Base-by-base conservation (phyloP, 2,888 invertebrate genomes). In the Cheilosia variabilis region DNA sequence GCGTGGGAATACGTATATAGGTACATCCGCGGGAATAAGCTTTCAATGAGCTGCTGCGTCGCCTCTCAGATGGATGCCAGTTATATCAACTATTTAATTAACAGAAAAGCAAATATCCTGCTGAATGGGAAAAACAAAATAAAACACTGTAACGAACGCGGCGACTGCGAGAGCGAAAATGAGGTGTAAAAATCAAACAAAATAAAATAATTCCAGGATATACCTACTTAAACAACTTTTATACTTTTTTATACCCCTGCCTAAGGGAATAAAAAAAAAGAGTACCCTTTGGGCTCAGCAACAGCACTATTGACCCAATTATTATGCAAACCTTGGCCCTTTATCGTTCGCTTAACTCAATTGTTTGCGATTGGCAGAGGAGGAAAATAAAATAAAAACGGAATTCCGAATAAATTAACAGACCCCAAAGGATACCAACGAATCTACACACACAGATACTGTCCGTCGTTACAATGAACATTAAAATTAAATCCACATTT, bases 401-500 rank as follows among this genome's bases (percentile, higher is more conserved):
- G 53, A 53, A 45, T 41, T 34, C 41, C 57, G 75, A 75, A 75
- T 75, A 66, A 75, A 75, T 75, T 75, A 75, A 58, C 17, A n/a
- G 41, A 66, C 41, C 66, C 57, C 37, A 75, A 65, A 65, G 63
- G 53, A 47, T 52, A 10, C 53, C 37, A 13, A 9, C 17, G 17
- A 6, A 45, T 19, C 13, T 52, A 52, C 15, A 31, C 34, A 47
- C 37, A 17, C n/a, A 50, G 10, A 15, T 34, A 52, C 50, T 47
- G 41, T 31, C 50, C 55, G 31, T 24, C 47, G 57, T 65, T 41
- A 45, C 19, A 41, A 45, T 43, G 66, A 55, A 72, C 41, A 65
- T 72, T 72, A 72, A 78, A 83, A 78, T 78, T 68, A 78, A 83
- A 63, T 73, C 72, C 72, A 62, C 72, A 78, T 63, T 73, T 68